Base-by-base conservation (phyloP, 1,140 invertebrate genomes). In the Lasaia peninsularis region DNA sequence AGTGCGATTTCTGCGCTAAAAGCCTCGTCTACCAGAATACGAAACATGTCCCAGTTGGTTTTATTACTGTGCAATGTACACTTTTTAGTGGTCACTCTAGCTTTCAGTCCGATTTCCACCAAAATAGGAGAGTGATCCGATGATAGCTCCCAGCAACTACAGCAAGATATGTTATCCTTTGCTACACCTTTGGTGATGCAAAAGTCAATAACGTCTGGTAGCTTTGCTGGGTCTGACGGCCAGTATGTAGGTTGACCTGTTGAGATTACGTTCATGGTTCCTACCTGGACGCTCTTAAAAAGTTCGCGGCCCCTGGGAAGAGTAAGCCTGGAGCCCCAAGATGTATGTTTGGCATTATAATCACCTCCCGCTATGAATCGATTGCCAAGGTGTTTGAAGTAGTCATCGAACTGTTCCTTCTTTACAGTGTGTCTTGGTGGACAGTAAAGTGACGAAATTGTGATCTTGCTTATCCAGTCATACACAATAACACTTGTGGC, bases 321-420 rank as follows among this genome's bases (percentile, higher is more conserved):
- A 0, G n/a, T 56, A 7, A 65, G 37, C 21, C 69, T 65, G 24
- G 65, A 80, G 4, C 73, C 69, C 73, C 73, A 85, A 11, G 56
- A 28, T 2, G 35, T 57, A 14, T 79, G 69, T 59, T 83, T 84
- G 2, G 71, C 73, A 48, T 82, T 86, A 14, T 66, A 83, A 40
- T 86, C 73, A 1, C 75, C 76, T 0, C 69, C 79, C 2, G 65
- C 71, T 20, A 88, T 66, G 58, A 85, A 86, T 52, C 65, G 61
- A 7, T 55, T 44, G 6, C 83, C 81, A 12, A 89, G 54, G 6
- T 55, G 61, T 14, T 63, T 58, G 53, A 89, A 75, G 40, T 75
- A 77, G 7, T 60, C 21, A n/a, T 31, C 33, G 52, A 72, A 87
- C 0, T n/a, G n/a, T n/a, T n/a, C n/a, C 21, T 24, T 2, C 5